Base-by-base conservation (phyloP, 2,797 vertebrate genomes). In the Gymnodraco acuticeps region DNA sequence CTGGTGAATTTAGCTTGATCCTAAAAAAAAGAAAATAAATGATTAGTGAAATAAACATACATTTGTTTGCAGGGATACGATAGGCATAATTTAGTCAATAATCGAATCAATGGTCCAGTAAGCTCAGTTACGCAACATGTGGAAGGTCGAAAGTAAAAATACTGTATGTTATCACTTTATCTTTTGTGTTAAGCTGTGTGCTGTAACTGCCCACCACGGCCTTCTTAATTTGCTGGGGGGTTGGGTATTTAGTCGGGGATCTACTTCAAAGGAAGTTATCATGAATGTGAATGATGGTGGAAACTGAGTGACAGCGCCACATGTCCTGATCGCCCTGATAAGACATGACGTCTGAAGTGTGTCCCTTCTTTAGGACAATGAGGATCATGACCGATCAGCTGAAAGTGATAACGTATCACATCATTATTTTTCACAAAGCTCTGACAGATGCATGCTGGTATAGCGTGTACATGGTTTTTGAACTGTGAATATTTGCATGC, bases 71-170 rank as follows among this genome's bases (percentile, higher is more conserved):
- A 66, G 16, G 10, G 23, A 17, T 0, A 0, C 48, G 62, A 48
- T 41, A 42, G 66, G 41, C 43, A n/a, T 59, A 41, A 81, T 83
- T 65, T 8, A 65, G 70, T 71, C 41, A 54, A 61, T 20, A 62
- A 54, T 7, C 4, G 70, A n/a, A 43, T 27, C 2, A 0, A 17
- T 61, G 60, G 43, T 13, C 16, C n/a, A 5, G 52, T 53, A 27
- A 63, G 52, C 47, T 65, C 62, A 19, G 64, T 89, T 84, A 90
- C 13, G 1, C 69, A 92, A 84, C 59, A 55, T 33, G 38, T 46
- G 60, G 19, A 88, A 89, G 83, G 81, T 88, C 84, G 85, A 53
- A 56, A 68, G 52, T 75, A 82, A 82, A 92, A 84, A 88, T 64
- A 38, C 33, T 38, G 33, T 38, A 85, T 54, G 19, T 71, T 42